Base-by-base conservation (phyloP, 2,113 vertebrate genomes). In the Benitochromis conjunctus region DNA sequence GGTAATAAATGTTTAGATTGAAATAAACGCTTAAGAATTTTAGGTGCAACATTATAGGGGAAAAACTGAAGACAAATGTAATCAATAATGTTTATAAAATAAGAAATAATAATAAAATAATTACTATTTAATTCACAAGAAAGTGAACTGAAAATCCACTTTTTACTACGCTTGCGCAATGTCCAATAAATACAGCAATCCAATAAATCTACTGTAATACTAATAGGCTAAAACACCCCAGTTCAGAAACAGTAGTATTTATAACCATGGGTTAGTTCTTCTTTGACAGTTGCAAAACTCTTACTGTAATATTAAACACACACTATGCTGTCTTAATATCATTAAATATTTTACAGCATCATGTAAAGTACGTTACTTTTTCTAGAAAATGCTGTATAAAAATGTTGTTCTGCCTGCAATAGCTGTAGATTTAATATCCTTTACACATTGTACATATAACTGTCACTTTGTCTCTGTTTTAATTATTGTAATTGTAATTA, bases 401-500 rank as follows among this genome's bases (percentile, higher is more conserved):
- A 56, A 56, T 11, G 3, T 11, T 6, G 11, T 7, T 13, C 54
- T 24, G 21, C 54, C 54, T 56, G 54, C 54, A 56, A 56, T 13
- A 21, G 54, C 54, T 56, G 3, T 0, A 56, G 54, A 56, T 56
- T 24, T 56, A 0, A 56, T 24, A 56, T 24, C 21, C 54, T 56
- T 56, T 24, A 24, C 11, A 13, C 0, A 13, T 43, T 43, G 41
- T 41, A 24, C 54, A 56, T 24, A 56, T 56, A 56, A 56, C 54
- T 56, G 54, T 24, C 54, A 56, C 21, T 24, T 54, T 55, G 24
- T 55, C 54, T 24, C 54, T 56, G 21, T 56, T 56, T 56, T 13
- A 56, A 24, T 24, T 0, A 56, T 7, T 0, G 54, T 56, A 24
- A 56, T n/a, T n/a, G n/a, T n/a, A n/a, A n/a, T n/a, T n/a, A n/a